These are phyloP conservation scores for Chauna torquata DNA, from an alignment of 2,113 vertebrate genomes.

Conservation along the genomic window DNA sequence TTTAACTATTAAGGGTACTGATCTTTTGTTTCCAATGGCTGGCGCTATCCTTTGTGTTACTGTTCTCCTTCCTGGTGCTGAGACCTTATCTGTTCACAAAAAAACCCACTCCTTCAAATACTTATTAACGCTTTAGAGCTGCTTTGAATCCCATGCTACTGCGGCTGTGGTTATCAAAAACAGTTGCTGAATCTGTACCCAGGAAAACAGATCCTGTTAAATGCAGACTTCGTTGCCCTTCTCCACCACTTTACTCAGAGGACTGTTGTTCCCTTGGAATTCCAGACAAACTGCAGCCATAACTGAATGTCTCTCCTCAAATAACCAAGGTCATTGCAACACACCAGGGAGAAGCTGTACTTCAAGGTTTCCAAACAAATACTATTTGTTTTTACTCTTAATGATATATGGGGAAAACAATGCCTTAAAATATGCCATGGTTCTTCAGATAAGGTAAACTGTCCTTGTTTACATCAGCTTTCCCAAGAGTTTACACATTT, in stretches of 20 bases:
- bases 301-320: background rate
- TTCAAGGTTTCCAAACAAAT: background rate
- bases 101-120: background rate
- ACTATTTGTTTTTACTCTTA: background rate
- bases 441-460: background rate
- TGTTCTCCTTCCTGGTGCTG: background rate
- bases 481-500: background rate
- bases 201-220: background rate
- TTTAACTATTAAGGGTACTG: background rate
- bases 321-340: background rate
- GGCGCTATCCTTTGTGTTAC: background rate
- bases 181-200: background rate
- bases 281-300: background rate
- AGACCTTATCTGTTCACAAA: background rate
- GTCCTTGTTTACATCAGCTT: background rate
- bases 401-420: background rate
- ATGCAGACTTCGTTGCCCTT: background rate
- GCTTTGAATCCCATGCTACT: background rate
- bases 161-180: background rate
- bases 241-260: background rate
- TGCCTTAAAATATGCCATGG: background rate
- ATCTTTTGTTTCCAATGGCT: background rate
- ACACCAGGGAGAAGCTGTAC: background rate
- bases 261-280: background rate
- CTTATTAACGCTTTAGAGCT: background rate